These are phyloP conservation scores for Anableps anableps DNA, from an alignment of 2,797 vertebrate genomes.

Conservation along the genomic window DNA sequence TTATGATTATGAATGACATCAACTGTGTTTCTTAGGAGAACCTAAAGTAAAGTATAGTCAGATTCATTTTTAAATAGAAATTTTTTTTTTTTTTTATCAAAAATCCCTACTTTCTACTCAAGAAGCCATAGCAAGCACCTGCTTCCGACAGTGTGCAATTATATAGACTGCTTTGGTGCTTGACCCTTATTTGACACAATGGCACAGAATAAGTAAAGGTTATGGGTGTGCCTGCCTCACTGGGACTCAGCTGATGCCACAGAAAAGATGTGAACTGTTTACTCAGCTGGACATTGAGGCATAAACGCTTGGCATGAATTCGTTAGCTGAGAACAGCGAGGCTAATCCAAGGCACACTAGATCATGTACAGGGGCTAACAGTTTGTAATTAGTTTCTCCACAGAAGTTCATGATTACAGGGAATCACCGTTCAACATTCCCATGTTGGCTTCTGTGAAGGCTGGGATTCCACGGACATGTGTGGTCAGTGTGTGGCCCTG, in stretches of 20 bases:
- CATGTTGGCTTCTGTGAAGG: constrained; percentile 40
- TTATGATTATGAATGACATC: neutral
- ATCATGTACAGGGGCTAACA: constrained; percentile 56
- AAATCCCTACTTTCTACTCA: neutral
- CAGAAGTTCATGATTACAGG: constrained; percentile 64
- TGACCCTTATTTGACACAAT: constrained; percentile 26
- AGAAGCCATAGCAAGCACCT: neutral
- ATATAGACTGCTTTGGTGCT: constrained; percentile 7
- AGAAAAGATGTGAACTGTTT: constrained; percentile 54
- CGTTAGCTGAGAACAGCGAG: constrained; percentile 58
- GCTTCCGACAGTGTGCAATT: constrained; percentile 3
- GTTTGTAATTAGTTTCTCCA: constrained; percentile 70
- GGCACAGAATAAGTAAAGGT: constrained; percentile 48
- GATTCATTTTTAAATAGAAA: neutral
- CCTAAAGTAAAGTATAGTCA: neutral
- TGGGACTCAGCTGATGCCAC: constrained; percentile 31
- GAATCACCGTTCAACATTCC: constrained; percentile 56
- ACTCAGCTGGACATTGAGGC: constrained; percentile 53
- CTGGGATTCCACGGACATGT: constrained; percentile 52
- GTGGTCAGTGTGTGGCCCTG: constrained; percentile 66
- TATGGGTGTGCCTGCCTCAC: constrained; percentile 34
- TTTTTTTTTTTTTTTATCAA: neutral
- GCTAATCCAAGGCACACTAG: constrained; percentile 66
- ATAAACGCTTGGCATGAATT: constrained; percentile 49
- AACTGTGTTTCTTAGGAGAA: neutral